A percentile compares a stretch with the other conserved stretches of the same genome.
Evolutionary conservation across 1,140 invertebrate genomes (phyloP).

Genomic region (Drosophila obscura): DNA sequence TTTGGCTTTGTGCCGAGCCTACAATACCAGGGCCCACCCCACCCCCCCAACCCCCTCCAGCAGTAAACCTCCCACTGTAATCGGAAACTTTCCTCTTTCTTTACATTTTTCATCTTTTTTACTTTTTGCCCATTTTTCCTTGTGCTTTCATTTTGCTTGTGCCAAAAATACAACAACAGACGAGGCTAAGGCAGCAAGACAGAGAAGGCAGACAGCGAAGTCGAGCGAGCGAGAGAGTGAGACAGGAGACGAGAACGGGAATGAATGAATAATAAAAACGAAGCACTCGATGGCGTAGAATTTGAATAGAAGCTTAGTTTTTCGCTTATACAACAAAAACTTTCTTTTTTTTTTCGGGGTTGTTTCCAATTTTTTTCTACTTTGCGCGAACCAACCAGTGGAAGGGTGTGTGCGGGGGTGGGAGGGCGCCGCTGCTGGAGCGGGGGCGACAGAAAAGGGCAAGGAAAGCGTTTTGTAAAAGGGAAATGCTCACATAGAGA

Average conservation of each 20-base stretch:
- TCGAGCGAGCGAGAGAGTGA: conserved; percentile 7
- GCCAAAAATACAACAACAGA: conserved; percentile 70
- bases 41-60: not conserved
- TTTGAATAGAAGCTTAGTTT: conserved; percentile 83
- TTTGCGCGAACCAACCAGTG: conserved; percentile 29
- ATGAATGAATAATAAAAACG: conserved; percentile 83
- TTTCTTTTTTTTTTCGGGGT: conserved; percentile 78
- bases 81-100: conserved; percentile 83
- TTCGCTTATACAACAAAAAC: conserved; percentile 83
- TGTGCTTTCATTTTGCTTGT: conserved; percentile 75
- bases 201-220: not conserved
- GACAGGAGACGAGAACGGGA: conserved; percentile 41
- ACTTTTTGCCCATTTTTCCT: conserved; percentile 63
- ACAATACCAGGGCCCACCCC: conserved; percentile 35
- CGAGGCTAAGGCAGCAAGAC: not conserved
- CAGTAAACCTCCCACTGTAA: conserved; percentile 57
- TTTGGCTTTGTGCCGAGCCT: conserved; percentile 71
- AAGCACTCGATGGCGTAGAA: conserved; percentile 82
- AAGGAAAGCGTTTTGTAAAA: conserved; percentile 77
- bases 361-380: conserved; percentile 79
- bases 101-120: conserved; percentile 78
- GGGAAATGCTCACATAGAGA: conserved; percentile 52
- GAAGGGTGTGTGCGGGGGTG: conserved; percentile 6
- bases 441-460: conserved; percentile 53
- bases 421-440: not conserved